Evolutionary conservation across 2,888 invertebrate genomes (phyloP).

Genomic region (Campopleginae sp.): DNA sequence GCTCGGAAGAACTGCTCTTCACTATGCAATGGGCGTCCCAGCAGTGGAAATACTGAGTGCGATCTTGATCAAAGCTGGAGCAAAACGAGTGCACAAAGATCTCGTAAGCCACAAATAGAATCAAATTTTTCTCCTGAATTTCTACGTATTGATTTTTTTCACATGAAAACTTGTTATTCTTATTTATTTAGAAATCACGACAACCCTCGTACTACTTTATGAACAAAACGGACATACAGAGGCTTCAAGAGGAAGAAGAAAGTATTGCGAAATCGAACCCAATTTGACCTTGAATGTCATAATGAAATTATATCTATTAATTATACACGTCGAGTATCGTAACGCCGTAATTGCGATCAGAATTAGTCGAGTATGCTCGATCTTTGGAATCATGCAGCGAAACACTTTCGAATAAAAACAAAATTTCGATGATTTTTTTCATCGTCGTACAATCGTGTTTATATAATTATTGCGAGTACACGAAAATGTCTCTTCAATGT

Average conservation of each 20-base stretch:
- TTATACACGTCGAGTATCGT: slow-evolving; percentile 27
- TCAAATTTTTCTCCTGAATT: background rate
- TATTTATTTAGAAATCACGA: slow-evolving; percentile 88
- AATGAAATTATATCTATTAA: slow-evolving; percentile 32
- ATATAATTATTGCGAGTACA: background rate
- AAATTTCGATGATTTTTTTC: background rate
- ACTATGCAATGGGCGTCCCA: slow-evolving; percentile 96
- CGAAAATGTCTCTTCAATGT: background rate
- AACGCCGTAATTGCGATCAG: slow-evolving; percentile 37
- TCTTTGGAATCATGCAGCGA: slow-evolving; percentile 13
- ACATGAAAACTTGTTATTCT: background rate
- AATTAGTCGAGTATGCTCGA: slow-evolving; percentile 32
- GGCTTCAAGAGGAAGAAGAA: slow-evolving; percentile 94
- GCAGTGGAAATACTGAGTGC: slow-evolving; percentile 92
- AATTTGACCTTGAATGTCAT: slow-evolving; percentile 9
- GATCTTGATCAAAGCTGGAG: slow-evolving; percentile 92
- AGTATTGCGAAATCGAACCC: slow-evolving; percentile 81
- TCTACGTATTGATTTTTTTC: background rate
- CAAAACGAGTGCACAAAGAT: slow-evolving; percentile 93
- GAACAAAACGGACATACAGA: slow-evolving; percentile 94
- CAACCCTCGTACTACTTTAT: slow-evolving; percentile 97
- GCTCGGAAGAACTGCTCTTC: slow-evolving; percentile 94
- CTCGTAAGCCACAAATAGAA: slow-evolving; percentile 84
- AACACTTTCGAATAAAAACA: slow-evolving; percentile 9
- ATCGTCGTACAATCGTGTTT: background rate